Evolutionary conservation across 2,888 invertebrate genomes (phyloP), one percentile per base, ranked within the genome.

Genomic region (Andrena praecox): DNA sequence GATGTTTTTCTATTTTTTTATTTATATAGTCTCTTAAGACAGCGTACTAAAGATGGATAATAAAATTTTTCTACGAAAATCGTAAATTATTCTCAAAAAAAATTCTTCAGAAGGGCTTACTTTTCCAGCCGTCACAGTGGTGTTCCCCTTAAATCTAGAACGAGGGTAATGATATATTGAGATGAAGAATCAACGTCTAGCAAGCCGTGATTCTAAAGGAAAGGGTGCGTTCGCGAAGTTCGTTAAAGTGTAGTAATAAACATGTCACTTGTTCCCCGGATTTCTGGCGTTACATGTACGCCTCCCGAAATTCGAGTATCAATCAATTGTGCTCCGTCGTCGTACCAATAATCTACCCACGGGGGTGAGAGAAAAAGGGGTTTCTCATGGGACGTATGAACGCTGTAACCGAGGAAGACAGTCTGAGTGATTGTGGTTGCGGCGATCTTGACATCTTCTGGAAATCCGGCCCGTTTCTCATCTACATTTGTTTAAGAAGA

Each of bases 371-470:
- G 90, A 91, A 88, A 89, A 92, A 93, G 91, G 93, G 90, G 87
- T 89, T 87, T 85, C 87, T 91, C 91, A 91, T 91, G 90, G 91
- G 91, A 94, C 91, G 91, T 94, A 93, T 93, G 93, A 94, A 91
- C 80, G 91, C 88, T 86, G 91, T 93, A 93, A 94, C 89, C 91
- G 93, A 91, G 91, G 92, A 93, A 90, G 93, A 94, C 93, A 92
- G 88, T 90, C 91, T 94, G 94, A 94, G 91, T 93, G 94, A 94
- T 93, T 94, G 93, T 93, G 93, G 93, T 90, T 92, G 89, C 92
- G 85, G 88, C 89, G 90, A 91, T 93, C 93, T 91, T 93, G 94
- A 93, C 93, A 89, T 89, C 90, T 87, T 85, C 90, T 89, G 89
- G 90, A 91, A 90, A 90, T 90, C 78, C 89, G 89, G 89, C 78